Evolutionary conservation across 1,140 invertebrate genomes (phyloP), one percentile per base, ranked within the genome.

Genomic region (Plutomurus gul): DNA sequence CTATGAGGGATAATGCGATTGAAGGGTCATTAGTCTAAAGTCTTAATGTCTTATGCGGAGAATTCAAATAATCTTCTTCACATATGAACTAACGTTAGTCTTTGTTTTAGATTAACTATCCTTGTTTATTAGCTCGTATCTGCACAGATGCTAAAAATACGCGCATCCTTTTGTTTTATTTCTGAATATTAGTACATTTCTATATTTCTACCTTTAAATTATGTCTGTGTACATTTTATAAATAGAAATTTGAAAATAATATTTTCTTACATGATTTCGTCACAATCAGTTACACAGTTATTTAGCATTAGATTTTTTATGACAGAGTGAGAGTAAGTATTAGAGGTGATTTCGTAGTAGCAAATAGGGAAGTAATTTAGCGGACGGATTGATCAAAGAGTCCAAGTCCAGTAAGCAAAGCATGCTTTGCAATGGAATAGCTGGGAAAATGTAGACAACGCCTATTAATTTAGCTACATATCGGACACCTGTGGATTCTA

Each of bases 401-500:
- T 11, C 4, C 47, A 51, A 51, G 47, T 51, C 18, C 47, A 51
- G 56, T 65, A 5, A 65, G 56, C 30, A 65, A 65, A 65, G 25
- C 36, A n/a, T n/a, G n/a, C n/a, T n/a, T n/a, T n/a, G n/a, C n/a
- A 18, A 39, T 16, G 18, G 18, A 72, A 49, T 77, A 22, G 25
- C 22, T 65, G 39, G 36, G 70, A 51, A 43, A 70, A 37, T 36
- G 16, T 37, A 78, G 70, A 73, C 40, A 72, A 78, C 76, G 60
- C 65, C 76, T 78, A 49, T 72, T 73, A 46, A 51, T 78, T 72
- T 43, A 78, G 70, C 70, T 71, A 1, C 16, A 36, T 20, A 40
- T 65, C 37, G 76, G 76, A 78, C 70, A 78, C 76, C 76, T 78
- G 76, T 78, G 76, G 76, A 72, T 78, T 78, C 22, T 65, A 65